phyloP scores from a whole-genome alignment of 2,888 invertebrate genomes.

The Ceramica pisi region DNA sequence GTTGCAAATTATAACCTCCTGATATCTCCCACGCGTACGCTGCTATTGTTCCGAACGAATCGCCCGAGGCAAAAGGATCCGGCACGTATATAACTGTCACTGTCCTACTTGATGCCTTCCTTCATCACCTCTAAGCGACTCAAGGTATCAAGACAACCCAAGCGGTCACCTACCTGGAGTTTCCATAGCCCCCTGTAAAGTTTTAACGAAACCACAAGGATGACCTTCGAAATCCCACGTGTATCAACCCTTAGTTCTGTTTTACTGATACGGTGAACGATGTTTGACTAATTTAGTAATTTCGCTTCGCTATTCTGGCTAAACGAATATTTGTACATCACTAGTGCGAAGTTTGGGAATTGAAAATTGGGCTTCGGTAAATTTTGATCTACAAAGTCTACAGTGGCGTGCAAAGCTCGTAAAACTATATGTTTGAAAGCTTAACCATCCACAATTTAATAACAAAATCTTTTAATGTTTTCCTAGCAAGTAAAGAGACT shows the following conservation, averaged over 20 bases:
- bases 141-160: slow-evolving; percentile 11
- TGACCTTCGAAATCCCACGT: slow-evolving; percentile 52
- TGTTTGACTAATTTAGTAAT: slow-evolving; percentile 63
- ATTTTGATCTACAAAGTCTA: slow-evolving; percentile 19
- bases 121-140: slow-evolving; percentile 16
- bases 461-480: neutral
- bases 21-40: slow-evolving; percentile 32
- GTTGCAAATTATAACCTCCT: slow-evolving; percentile 23
- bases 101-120: slow-evolving; percentile 7
- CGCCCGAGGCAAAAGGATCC: slow-evolving; percentile 33
- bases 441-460: neutral
- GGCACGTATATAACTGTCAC: slow-evolving; percentile 21
- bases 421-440: slow-evolving; percentile 10
- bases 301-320: slow-evolving; percentile 36
- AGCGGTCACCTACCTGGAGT: slow-evolving; percentile 12
- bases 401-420: neutral
- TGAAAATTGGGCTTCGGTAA: slow-evolving; percentile 13
- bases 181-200: slow-evolving; percentile 28
- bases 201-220: slow-evolving; percentile 51
- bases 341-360: slow-evolving; percentile 12
- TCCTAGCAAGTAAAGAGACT: neutral
- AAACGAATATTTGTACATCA: slow-evolving; percentile 60
- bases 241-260: slow-evolving; percentile 45
- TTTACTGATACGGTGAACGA: slow-evolving; percentile 44
- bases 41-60: slow-evolving; percentile 43